Percentiles rank a stretch among this genome's conserved stretches.
phyloP scores from a whole-genome alignment of 2,888 invertebrate species.

The Coelinius sp. region DNA sequence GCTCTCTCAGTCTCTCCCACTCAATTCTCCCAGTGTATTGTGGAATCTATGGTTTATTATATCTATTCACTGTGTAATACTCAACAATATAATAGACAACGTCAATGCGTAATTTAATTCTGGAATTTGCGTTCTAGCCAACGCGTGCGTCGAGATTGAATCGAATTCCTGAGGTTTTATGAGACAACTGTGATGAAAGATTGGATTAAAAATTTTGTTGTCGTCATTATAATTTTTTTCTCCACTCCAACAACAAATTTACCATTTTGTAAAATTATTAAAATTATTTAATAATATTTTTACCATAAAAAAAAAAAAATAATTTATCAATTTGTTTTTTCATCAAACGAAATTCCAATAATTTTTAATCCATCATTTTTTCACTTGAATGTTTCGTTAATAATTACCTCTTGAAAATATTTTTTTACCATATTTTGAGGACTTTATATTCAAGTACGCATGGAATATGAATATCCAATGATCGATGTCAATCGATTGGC shows the following conservation, averaged over 20 bases:
- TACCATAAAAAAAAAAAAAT: no score
- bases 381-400: no score
- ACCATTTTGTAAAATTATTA: no score
- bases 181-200: not conserved
- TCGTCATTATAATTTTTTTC: no score
- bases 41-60: slow-evolving; percentile 4
- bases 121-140: slow-evolving; percentile 7
- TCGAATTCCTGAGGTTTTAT: slow-evolving; percentile 10
- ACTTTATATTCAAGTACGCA: slow-evolving; percentile 7
- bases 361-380: no score
- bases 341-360: no score
- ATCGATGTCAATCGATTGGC: slow-evolving; percentile 26
- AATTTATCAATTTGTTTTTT: no score
- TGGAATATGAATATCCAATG: not conserved
- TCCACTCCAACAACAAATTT: no score
- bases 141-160: not conserved
- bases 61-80: not conserved
- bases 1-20: slow-evolving; percentile 7
- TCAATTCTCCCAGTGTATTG: slow-evolving; percentile 13
- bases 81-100: slow-evolving; percentile 5
- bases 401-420: no score
- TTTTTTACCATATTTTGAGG: no score
- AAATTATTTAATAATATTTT: no score
- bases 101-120: slow-evolving; percentile 17
- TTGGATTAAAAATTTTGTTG: not conserved